A percentile compares a stretch with the other conserved stretches of the same genome.
These are phyloP conservation scores for Volucella inflata DNA, from an alignment of 2,888 invertebrate genomes.

Conservation along the genomic window DNA sequence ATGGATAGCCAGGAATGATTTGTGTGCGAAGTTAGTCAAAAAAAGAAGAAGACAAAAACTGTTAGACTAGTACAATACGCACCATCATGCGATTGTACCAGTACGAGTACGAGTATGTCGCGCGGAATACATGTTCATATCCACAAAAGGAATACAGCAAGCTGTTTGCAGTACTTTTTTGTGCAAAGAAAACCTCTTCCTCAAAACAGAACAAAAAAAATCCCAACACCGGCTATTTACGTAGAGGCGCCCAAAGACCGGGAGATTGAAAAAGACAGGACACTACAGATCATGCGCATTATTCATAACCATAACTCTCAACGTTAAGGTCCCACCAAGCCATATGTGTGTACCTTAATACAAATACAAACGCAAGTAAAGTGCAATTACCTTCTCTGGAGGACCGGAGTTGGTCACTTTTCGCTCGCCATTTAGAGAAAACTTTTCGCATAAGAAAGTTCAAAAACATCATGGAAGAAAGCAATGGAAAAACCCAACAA, in stretches of 20 bases:
- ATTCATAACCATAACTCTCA: background rate
- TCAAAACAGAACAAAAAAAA: slow-evolving; percentile 10
- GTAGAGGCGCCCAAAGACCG: slow-evolving; percentile 16
- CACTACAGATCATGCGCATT: slow-evolving; percentile 34
- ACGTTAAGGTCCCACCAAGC: slow-evolving; percentile 18
- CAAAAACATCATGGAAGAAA: slow-evolving; percentile 6
- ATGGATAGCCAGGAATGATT: slow-evolving; percentile 44
- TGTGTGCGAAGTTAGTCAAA: slow-evolving; percentile 58
- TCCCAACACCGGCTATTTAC: background rate
- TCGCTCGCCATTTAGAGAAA: slow-evolving; percentile 2
- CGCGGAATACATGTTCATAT: slow-evolving; percentile 9
- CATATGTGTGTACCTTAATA: slow-evolving; percentile 47
- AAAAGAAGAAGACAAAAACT: background rate
- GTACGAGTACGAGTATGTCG: background rate
- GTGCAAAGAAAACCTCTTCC: slow-evolving; percentile 45
- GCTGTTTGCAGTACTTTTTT: slow-evolving; percentile 25
- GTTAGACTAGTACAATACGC: slow-evolving; percentile 64
- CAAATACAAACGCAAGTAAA: slow-evolving; percentile 54
- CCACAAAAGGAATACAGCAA: slow-evolving; percentile 30
- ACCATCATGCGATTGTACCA: slow-evolving; percentile 58
- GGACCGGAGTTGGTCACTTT: slow-evolving; percentile 52
- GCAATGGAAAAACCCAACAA: background rate
- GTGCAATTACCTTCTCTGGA: slow-evolving; percentile 64
- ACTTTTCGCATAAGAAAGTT: slow-evolving; percentile 35
- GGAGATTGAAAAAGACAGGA: background rate